Base-by-base conservation (phyloP, 2,797 vertebrate species). In the Phrynocephalus guinanensis region DNA sequence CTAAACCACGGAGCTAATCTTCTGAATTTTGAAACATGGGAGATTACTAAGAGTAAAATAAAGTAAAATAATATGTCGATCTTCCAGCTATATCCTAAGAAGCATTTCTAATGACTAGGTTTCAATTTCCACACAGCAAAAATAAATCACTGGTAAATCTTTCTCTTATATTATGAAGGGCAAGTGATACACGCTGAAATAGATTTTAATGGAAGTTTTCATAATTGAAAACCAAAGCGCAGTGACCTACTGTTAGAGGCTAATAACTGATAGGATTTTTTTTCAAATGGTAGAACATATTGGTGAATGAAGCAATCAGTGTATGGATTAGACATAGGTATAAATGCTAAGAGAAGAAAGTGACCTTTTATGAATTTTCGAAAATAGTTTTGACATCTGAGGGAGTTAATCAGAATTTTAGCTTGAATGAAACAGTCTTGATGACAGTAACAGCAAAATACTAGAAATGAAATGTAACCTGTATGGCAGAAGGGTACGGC, bases 91-190 rank as follows among this genome's bases (percentile, higher is more conserved):
- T 83, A 63, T 92, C 68, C 79, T 72, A 92, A 72, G 48, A 77
- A 88, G 26, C 75, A 84, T 87, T 94, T 93, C 60, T 90, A 80
- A 85, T 91, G 75, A 81, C 50, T 79, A 30, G 67, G n/a, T 93
- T 96, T 94, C 90, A 89, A 75, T 95, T 94, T 93, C 78, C 91
- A 87, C 84, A 89, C 76, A 90, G 90, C 84, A 87, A 86, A 94
- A 95, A 90, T 83, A 94, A 94, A 92, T 90, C 90, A 88, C 75
- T 90, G 79, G 93, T 95, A 94, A 94, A 92, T 95, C 3, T 90
- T 94, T 63, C 93, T 91, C 85, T 94, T 93, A 66, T 86, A 92
- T 85, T 81, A 95, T 82, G 33, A 86, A 60, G 52, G 95, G 73
- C 80, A 92, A 95, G 83, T 94, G 87, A 94, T 92, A 93, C 94